A percentile compares a stretch with the other conserved stretches of the same genome.
phyloP scores from a whole-genome alignment of 2,113 vertebrate species.

The Limanda limanda region DNA sequence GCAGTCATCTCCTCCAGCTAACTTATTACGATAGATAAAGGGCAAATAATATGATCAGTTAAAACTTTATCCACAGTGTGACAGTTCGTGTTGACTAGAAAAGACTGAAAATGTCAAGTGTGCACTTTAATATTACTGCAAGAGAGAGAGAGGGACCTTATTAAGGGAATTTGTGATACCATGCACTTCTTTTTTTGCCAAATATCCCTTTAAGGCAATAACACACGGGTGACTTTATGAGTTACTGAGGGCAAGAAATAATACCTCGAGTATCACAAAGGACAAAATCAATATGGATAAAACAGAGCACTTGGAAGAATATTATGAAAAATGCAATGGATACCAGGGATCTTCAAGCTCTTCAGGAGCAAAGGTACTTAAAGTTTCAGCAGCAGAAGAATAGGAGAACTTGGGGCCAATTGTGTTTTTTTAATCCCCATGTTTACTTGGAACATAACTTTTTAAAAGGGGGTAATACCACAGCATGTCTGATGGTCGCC shows the following conservation, averaged over 20 bases:
- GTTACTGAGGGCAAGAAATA: slow-evolving; percentile 33
- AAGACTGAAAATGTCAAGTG: slow-evolving; percentile 46
- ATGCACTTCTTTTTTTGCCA: slow-evolving; percentile 11
- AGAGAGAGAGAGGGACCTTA: background rate
- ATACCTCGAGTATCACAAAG: slow-evolving; percentile 33
- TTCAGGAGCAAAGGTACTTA: slow-evolving; percentile 5
- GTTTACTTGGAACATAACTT: background rate
- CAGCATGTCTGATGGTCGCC: background rate
- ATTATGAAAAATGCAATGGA: slow-evolving; percentile 30
- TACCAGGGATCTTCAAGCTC: slow-evolving; percentile 6
- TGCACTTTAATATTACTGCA: slow-evolving; percentile 26
- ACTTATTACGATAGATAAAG: slow-evolving; percentile 39
- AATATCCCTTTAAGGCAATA: slow-evolving; percentile 45
- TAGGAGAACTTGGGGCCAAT: background rate
- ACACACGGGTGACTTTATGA: slow-evolving; percentile 37
- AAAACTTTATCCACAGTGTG: slow-evolving; percentile 19
- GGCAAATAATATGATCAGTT: slow-evolving; percentile 40
- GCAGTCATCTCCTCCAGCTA: slow-evolving; percentile 26
- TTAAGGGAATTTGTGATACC: slow-evolving; percentile 18
- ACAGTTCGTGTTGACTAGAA: slow-evolving; percentile 40
- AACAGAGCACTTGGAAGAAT: slow-evolving; percentile 30
- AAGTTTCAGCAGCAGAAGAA: background rate
- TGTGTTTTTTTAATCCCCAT: background rate
- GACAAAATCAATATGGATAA: slow-evolving; percentile 56
- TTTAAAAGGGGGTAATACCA: background rate